Conservation (phyloP, 2,797 vertebrate species). For the Acestrorhynchus altus region DNA sequence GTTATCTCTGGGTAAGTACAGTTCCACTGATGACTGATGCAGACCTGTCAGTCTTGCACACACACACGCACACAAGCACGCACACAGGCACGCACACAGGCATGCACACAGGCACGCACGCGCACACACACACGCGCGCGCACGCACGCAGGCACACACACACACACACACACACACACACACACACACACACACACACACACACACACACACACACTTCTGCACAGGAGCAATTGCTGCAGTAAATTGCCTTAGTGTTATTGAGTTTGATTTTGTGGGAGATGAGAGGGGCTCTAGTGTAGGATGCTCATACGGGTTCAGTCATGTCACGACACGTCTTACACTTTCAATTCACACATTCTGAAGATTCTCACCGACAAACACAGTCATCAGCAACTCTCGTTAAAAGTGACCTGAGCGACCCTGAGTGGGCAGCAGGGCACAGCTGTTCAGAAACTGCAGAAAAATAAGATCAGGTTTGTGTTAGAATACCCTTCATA, state of each 20-base stretch:
- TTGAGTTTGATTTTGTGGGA: slow-evolving; percentile 23
- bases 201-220: not conserved
- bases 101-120: not conserved
- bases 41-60: not conserved
- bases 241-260: not conserved
- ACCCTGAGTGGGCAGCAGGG: not conserved
- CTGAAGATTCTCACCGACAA: not conserved
- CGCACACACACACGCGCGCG: not conserved
- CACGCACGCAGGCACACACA: no score
- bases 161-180: not conserved
- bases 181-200: no score
- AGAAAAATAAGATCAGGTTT: not conserved
- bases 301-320: not conserved
- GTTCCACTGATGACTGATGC: slow-evolving; percentile 5
- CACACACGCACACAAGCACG: not conserved
- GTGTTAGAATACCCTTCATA: not conserved
- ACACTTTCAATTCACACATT: slow-evolving; percentile 33
- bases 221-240: slow-evolving; percentile 18
- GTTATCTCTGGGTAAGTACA: slow-evolving; percentile 5
- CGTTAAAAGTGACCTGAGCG: not conserved
- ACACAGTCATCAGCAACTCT: slow-evolving; percentile 1
- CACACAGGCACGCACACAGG: not conserved
- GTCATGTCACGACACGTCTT: slow-evolving; percentile 26
- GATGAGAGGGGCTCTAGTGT: not conserved
- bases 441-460: not conserved